These are phyloP conservation scores for Limnephilus marmoratus DNA, from an alignment of 2,888 invertebrate genomes.

Conservation along the genomic window DNA sequence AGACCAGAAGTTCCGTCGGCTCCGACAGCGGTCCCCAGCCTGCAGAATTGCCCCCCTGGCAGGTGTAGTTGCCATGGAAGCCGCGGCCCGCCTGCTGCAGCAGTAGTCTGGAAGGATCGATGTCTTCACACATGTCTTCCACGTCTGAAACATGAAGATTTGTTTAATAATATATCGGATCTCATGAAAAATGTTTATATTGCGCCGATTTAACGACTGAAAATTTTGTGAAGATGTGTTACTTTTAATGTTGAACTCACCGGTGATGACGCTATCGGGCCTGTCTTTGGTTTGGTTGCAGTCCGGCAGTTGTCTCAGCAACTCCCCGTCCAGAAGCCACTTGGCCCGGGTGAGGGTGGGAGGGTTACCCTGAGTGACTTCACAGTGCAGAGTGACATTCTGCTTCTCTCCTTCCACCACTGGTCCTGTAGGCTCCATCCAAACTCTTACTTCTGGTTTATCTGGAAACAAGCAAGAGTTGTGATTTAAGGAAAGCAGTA, in stretches of 20 bases:
- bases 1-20: constrained; percentile 87
- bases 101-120: constrained; percentile 90
- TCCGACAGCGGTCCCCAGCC: constrained; percentile 91
- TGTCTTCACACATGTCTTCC: constrained; percentile 85
- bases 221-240: too few relatives aligned
- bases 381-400: constrained; percentile 90
- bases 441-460: constrained; percentile 86
- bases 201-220: too few relatives aligned
- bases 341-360: constrained; percentile 84
- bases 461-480: constrained; percentile 74
- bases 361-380: constrained; percentile 89
- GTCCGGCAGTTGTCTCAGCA: constrained; percentile 91
- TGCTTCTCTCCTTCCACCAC: constrained; percentile 87
- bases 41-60: constrained; percentile 91
- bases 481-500: too few relatives aligned
- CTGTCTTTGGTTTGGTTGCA: constrained; percentile 77
- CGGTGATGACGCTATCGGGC: constrained; percentile 60
- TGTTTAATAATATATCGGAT: neutral
- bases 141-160: constrained; percentile 46
- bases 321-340: constrained; percentile 91
- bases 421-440: constrained; percentile 86
- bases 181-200: too few relatives aligned
- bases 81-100: constrained; percentile 91
- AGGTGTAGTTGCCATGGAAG: constrained; percentile 96
- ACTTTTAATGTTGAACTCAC: too few relatives aligned